Base-by-base conservation (phyloP, 1,140 invertebrate genomes). In the Macrosteles quadrilineatus region DNA sequence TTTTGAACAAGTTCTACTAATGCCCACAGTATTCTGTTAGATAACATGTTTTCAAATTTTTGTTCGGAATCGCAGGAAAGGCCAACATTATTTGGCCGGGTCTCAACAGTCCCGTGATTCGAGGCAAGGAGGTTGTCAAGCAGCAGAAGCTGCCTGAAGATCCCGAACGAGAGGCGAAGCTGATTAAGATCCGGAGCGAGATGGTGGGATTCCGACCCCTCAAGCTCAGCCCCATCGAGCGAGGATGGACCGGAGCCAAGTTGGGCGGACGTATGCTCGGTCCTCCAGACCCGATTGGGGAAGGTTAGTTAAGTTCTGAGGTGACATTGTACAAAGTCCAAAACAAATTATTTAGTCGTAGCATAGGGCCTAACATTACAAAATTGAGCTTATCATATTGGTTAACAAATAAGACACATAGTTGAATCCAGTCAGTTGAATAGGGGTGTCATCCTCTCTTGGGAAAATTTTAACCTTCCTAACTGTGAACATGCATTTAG, bases 31-130 rank as follows among this genome's bases (percentile, higher is more conserved):
- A n/a, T n/a, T n/a, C n/a, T n/a, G n/a, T n/a, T n/a, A n/a, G n/a
- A n/a, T n/a, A n/a, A n/a, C n/a, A n/a, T n/a, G n/a, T n/a, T n/a
- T n/a, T n/a, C n/a, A n/a, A n/a, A n/a, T n/a, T n/a, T n/a, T n/a
- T n/a, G n/a, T n/a, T n/a, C n/a, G n/a, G n/a, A n/a, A n/a, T 36
- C 4, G 14, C 71, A 86, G 88, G 88, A 32, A 92, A 89, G 80
- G 83, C 87, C 50, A 93, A 92, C 76, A 92, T 97, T 75, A 29
- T 94, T 66, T 98, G 94, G 91, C 97, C 97, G 29, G 97, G 97
- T 25, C 82, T 99, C 25, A 96, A 92, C 77, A 82, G 90, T 0
- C 91, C 94, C 1, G 84, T 98, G 11, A 81, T 96, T 9, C 85
- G 86, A 76, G 94, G 94, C 1, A 87, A 84, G 76, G 89, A 94